Conservation (phyloP, 2,113 vertebrate species). For the Leptobrachium leishanense region DNA sequence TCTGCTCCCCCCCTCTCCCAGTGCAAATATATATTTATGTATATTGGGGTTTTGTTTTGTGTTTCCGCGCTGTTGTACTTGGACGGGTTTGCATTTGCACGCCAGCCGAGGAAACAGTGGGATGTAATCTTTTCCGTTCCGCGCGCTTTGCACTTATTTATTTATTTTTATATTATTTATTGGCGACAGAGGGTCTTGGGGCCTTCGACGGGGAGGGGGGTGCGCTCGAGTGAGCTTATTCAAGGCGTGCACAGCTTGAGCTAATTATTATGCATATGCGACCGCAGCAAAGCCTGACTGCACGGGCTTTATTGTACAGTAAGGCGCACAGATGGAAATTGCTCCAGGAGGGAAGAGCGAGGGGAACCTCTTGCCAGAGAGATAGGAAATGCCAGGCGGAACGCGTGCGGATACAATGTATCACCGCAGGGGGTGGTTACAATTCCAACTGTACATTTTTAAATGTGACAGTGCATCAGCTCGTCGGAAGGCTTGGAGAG, state of each 20-base stretch:
- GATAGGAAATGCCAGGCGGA: constrained; percentile 15
- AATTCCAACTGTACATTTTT: too few species aligned
- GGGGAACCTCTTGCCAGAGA: constrained; percentile 8
- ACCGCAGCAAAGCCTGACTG: constrained; percentile 16
- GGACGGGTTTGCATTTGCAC: neutral
- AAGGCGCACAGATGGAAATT: constrained; percentile 17
- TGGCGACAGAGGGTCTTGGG: neutral
- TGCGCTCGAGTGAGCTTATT: constrained; percentile 12
- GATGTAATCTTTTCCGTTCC: constrained; percentile 17
- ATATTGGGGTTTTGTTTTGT: neutral
- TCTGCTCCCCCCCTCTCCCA: neutral
- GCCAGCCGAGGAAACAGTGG: constrained; percentile 14
- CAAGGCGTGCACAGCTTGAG: constrained; percentile 34
- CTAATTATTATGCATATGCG: constrained; percentile 32
- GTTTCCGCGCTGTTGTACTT: neutral
- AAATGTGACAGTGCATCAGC: too few species aligned
- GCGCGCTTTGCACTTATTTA: neutral
- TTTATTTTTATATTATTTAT: constrained; percentile 11
- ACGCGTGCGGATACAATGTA: constrained; percentile 4
- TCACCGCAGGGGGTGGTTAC: too few species aligned
- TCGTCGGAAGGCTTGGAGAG: too few species aligned
- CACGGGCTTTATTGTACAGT: neutral
- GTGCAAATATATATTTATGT: neutral
- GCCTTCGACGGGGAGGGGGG: neutral
- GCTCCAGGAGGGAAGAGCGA: constrained; percentile 1